Conservation (phyloP, 2,797 vertebrate species). For the Rhynchotus rufescens region DNA sequence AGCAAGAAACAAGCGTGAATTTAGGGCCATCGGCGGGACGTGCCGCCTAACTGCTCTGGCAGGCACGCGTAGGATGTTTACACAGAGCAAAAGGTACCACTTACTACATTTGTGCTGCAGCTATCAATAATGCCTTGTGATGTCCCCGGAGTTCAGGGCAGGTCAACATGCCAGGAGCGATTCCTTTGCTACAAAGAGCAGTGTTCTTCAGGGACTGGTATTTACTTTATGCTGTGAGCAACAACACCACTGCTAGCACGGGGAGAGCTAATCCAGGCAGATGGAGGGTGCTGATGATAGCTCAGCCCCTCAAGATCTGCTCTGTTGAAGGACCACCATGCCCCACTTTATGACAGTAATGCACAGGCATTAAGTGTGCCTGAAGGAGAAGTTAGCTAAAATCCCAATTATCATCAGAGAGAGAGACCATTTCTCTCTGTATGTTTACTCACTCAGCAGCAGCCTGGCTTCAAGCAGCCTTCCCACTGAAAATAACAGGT, state of each 20-base stretch:
- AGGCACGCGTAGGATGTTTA: neutral
- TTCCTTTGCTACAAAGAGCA: slow-evolving; percentile 35
- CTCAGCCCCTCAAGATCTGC: neutral
- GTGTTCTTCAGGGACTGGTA: neutral
- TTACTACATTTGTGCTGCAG: neutral
- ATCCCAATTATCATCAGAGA: neutral
- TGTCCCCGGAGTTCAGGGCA: slow-evolving; percentile 17
- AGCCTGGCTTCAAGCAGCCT: neutral
- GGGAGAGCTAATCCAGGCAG: neutral
- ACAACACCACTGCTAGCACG: neutral
- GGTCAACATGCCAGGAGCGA: slow-evolving; percentile 20
- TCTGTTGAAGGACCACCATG: neutral
- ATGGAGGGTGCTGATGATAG: neutral
- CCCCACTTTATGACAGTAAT: neutral
- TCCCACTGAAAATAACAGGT: neutral
- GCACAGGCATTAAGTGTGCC: fast-evolving
- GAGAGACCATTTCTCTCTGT: neutral
- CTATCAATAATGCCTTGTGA: slow-evolving; percentile 15
- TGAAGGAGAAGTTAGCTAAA: neutral
- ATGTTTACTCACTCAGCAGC: neutral
- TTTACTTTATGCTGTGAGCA: neutral
- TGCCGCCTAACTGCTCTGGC: neutral
- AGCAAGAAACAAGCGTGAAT: neutral
- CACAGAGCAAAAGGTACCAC: neutral
- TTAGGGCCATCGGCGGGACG: neutral